Evolutionary conservation across 2,113 vertebrate genomes (phyloP).

Genomic region (Hypocryptadius cinnamomeus): DNA sequence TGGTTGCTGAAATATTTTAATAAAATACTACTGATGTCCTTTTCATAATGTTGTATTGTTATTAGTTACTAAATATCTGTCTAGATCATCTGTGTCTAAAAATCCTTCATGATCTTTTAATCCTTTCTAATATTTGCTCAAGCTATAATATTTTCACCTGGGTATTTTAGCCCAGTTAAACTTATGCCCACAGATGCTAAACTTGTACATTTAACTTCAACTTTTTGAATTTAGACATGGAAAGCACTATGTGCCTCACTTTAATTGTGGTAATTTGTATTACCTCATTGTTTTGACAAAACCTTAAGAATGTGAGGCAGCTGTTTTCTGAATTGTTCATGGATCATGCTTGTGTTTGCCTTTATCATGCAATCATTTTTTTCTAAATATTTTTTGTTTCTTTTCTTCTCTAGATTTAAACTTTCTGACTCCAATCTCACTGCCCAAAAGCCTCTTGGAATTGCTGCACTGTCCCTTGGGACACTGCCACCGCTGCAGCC

Average conservation of each 20-base stretch:
- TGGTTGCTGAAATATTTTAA: background rate
- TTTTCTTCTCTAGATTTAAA: conserved; percentile 72
- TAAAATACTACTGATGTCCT: background rate
- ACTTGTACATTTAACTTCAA: background rate
- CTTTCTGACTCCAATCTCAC: conserved; percentile 76
- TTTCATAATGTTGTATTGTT: background rate
- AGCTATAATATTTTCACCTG: background rate
- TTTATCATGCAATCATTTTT: background rate
- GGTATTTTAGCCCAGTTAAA: background rate
- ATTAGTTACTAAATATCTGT: background rate
- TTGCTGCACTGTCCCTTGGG: conserved; percentile 88
- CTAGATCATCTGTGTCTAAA: background rate
- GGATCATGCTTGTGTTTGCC: background rate
- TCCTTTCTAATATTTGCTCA: background rate
- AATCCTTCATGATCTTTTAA: background rate
- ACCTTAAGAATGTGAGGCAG: background rate
- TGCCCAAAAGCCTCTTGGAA: conserved; percentile 88
- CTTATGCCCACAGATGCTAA: background rate
- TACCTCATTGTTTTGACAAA: background rate
- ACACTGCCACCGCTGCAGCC: conserved; percentile 93
- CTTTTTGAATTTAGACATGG: background rate
- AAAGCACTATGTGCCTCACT: background rate
- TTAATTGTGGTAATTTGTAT: background rate
- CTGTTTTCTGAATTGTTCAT: background rate
- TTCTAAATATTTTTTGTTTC: background rate